phyloP scores from a whole-genome alignment of 2,113 vertebrate genomes.

The Bombycilla garrulus region DNA sequence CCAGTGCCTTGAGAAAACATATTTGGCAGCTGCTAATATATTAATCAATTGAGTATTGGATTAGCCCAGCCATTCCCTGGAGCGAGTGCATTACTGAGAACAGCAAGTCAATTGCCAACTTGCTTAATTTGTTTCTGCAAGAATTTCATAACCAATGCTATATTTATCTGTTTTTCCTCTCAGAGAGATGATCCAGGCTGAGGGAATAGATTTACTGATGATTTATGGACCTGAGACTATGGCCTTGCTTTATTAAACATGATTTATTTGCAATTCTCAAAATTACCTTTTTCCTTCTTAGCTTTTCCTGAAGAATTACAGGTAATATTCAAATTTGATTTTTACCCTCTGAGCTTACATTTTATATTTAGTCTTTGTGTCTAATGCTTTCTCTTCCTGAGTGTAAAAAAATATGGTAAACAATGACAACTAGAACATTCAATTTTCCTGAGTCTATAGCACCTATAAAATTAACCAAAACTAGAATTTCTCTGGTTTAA shows the following conservation, averaged over 20 bases:
- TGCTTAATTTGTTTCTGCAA: constrained; percentile 9
- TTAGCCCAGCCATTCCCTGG: neutral
- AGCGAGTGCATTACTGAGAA: neutral
- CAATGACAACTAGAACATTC: neutral
- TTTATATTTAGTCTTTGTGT: neutral
- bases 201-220: neutral
- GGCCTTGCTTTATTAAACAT: neutral
- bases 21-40: neutral
- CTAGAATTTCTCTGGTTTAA: neutral
- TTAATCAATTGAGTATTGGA: constrained; percentile 20
- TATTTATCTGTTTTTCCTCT: neutral
- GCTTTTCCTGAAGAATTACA: neutral
- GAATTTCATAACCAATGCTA: constrained; percentile 23
- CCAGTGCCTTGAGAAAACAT: neutral
- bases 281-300: neutral
- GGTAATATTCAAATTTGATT: neutral
- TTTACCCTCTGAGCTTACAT: neutral
- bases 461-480: neutral
- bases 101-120: neutral
- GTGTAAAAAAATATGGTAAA: neutral
- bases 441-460: neutral
- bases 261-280: neutral
- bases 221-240: neutral
- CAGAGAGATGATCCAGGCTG: neutral
- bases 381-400: neutral